Base-by-base conservation (phyloP, 2,888 invertebrate species). In the Drosophila fulvimacula region DNA sequence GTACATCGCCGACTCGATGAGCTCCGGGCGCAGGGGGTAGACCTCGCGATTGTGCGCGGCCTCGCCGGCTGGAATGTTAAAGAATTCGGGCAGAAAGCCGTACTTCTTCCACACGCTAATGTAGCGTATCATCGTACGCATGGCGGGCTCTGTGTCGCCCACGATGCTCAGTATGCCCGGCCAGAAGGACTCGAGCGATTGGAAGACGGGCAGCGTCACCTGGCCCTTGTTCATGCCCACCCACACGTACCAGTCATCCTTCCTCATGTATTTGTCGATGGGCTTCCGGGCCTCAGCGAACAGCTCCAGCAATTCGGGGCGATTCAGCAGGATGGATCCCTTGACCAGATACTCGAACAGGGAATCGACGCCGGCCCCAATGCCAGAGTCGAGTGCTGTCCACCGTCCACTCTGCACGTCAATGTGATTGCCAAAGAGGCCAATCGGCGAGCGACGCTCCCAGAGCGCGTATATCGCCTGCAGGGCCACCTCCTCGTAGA, bases 231-330 rank as follows among this genome's bases (percentile, higher is more conserved):
- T 95, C 99, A 99, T 99, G n/a, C 98, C 97, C 0, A 98, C 99
- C 99, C 99, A 99, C 85, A 99, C 95, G 91, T 98, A 98, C 99
- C 99, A 99, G 92, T 99, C 99, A 82, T 98, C 98, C 87, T 96
- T 96, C 88, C 97, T 96, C 85, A 99, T 93, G 89, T 97, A 96
- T 85, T 96, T 96, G 88, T 97, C 97, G 44, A 97, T 96, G 0
- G 96, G 94, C 51, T 93, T 93, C 55, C 95, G 94, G 0, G 96
- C 96, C 85, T 96, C 96, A 66, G 95, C 94, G 90, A 99, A 99
- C 95, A 98, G 97, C 55, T 96, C 95, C 94, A 99, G 95, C 30
- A 99, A 93, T 87, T 98, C 96, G 0, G 99, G 98, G 76, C 96
- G 95, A 91, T 98, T 97, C 24, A 99, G 94, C 69, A 99, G 93